Conservation (phyloP, 2,888 invertebrate genomes). For the Nomada ferruginata region DNA sequence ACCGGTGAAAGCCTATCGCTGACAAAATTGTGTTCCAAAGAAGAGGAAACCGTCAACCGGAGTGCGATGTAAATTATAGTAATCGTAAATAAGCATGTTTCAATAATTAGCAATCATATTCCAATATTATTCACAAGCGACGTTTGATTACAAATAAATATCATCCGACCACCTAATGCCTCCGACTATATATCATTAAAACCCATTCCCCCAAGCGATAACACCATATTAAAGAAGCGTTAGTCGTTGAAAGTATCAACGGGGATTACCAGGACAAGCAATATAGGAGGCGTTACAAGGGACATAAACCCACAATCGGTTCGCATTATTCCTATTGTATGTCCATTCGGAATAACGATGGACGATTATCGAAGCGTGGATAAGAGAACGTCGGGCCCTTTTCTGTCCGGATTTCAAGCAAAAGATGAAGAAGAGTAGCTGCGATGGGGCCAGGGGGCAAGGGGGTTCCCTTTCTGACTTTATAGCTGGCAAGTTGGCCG, state of each 20-base stretch:
- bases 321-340: conserved; percentile 34
- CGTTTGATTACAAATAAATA: too few relatives aligned
- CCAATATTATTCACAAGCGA: not conserved
- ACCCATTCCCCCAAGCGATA: too few relatives aligned
- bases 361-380: conserved; percentile 79
- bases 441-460: conserved; percentile 56
- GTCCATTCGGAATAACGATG: conserved; percentile 71
- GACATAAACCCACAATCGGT: conserved; percentile 26
- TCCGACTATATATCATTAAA: too few relatives aligned
- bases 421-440: conserved; percentile 67
- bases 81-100: too few relatives aligned
- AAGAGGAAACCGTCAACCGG: not conserved
- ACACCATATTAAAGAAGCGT: too few relatives aligned
- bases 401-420: conserved; percentile 65
- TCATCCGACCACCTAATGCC: too few relatives aligned
- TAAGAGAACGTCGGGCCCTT: conserved; percentile 81
- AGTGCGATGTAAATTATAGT: too few relatives aligned
- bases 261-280: not conserved
- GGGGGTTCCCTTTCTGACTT: conserved; percentile 73
- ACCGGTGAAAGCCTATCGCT: not conserved
- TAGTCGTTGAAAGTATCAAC: not conserved
- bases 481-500: conserved; percentile 76
- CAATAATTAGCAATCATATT: too few relatives aligned
- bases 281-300: not conserved
- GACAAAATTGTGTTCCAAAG: not conserved